These are phyloP conservation scores for Aphrophora alni DNA, from an alignment of 2,888 invertebrate species.

Conservation along the genomic window DNA sequence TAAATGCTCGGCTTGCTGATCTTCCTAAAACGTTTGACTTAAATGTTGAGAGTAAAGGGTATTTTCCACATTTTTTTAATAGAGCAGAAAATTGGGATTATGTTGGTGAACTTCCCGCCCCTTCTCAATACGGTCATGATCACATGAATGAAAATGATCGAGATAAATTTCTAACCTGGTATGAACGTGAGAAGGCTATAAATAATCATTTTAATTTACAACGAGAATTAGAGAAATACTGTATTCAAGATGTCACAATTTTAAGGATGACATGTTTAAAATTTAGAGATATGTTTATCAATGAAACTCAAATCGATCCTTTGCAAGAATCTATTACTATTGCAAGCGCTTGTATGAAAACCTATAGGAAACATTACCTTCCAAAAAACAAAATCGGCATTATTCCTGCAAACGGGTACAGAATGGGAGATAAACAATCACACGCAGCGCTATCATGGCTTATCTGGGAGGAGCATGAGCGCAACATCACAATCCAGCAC, in stretches of 20 bases:
- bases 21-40: conserved; percentile 52
- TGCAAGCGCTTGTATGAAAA: conserved; percentile 48
- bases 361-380: conserved; percentile 45
- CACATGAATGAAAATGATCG: conserved; percentile 23
- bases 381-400: conserved; percentile 39
- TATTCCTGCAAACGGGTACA: background rate
- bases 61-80: conserved; percentile 46
- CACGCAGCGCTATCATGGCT: conserved; percentile 6
- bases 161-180: conserved; percentile 48
- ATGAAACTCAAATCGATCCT: conserved; percentile 47
- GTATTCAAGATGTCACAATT: conserved; percentile 49
- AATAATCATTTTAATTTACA: conserved; percentile 49
- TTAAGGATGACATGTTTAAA: conserved; percentile 50
- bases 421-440: background rate
- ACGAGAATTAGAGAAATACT: conserved; percentile 49
- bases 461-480: conserved; percentile 13
- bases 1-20: conserved; percentile 48
- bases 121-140: conserved; percentile 8
- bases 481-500: conserved; percentile 3
- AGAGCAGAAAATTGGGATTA: background rate
- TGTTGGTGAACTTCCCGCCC: background rate
- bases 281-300: conserved; percentile 49
- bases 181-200: conserved; percentile 16
- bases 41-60: conserved; percentile 45
- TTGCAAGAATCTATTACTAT: conserved; percentile 51